Conservation (phyloP, 2,888 invertebrate genomes). For the Dorcus parallelipipedus region DNA sequence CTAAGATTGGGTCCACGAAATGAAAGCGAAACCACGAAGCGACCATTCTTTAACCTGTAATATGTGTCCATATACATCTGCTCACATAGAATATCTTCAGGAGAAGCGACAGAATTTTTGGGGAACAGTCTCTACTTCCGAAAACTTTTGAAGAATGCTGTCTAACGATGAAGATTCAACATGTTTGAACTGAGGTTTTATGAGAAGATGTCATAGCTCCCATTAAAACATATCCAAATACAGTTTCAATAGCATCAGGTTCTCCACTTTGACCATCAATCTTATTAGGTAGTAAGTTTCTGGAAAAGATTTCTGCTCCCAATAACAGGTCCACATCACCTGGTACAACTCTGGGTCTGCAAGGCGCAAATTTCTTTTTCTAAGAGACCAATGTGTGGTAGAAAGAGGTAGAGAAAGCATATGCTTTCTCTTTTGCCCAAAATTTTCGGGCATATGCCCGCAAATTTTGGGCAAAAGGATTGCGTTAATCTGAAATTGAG, state of each 20-base stretch:
- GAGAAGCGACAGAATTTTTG: background rate
- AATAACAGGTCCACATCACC: background rate
- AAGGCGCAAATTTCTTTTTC: background rate
- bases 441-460: background rate
- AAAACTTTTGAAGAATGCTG: background rate
- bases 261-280: background rate
- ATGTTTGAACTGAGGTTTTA: no score
- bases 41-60: no score
- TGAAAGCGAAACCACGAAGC: no score
- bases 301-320: background rate
- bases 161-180: background rate
- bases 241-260: background rate
- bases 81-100: background rate
- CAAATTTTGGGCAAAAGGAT: background rate
- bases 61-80: no score
- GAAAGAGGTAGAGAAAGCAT: background rate
- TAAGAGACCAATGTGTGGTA: background rate
- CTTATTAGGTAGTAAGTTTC: background rate
- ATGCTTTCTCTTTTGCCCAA: no score
- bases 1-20: no score
- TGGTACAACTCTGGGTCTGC: background rate
- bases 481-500: background rate
- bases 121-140: background rate
- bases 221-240: background rate
- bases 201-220: background rate